Evolutionary conservation across 2,888 invertebrate species (phyloP).

Genomic region (Lasiommata megera): DNA sequence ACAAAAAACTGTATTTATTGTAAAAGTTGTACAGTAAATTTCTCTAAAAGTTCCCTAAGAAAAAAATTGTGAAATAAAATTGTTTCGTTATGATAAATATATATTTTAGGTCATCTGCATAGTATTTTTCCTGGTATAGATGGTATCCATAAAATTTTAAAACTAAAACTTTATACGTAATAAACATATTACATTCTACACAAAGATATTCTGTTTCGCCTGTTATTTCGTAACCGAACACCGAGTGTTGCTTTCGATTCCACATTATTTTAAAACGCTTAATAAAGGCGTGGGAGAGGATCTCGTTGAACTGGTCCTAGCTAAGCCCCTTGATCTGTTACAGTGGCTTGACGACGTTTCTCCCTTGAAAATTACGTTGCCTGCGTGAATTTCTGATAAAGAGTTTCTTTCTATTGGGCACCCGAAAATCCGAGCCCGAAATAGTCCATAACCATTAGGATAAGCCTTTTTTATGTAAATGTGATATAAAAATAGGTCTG

Average conservation of each 20-base stretch:
- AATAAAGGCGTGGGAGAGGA: constrained; percentile 35
- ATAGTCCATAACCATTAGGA: constrained; percentile 25
- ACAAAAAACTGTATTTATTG: no score
- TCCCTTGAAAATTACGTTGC: constrained; percentile 27
- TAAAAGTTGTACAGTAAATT: no score
- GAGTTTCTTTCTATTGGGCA: constrained; percentile 24
- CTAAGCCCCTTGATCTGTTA: constrained; percentile 39
- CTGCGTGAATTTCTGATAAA: constrained; percentile 25
- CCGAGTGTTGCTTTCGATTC: constrained; percentile 5
- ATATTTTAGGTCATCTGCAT: no score
- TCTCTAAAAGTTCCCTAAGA: no score
- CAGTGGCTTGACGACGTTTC: constrained; percentile 32
- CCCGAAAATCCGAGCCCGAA: constrained; percentile 23
- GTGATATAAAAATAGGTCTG: constrained; percentile 15
- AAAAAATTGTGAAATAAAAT: no score
- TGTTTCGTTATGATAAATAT: no score
- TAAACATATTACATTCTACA: background rate
- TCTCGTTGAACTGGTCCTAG: constrained; percentile 36
- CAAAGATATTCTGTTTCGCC: background rate
- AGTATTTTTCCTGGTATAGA: no score
- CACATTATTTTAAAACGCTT: constrained; percentile 29
- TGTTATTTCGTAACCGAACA: constrained; percentile 15
- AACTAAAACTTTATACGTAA: no score
- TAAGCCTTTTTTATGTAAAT: constrained; percentile 26
- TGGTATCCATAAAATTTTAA: no score